A percentile compares a stretch with the other conserved stretches of the same genome.
These are phyloP conservation scores for Equus quagga DNA, from an alignment of 2,113 vertebrate species.

Conservation along the genomic window DNA sequence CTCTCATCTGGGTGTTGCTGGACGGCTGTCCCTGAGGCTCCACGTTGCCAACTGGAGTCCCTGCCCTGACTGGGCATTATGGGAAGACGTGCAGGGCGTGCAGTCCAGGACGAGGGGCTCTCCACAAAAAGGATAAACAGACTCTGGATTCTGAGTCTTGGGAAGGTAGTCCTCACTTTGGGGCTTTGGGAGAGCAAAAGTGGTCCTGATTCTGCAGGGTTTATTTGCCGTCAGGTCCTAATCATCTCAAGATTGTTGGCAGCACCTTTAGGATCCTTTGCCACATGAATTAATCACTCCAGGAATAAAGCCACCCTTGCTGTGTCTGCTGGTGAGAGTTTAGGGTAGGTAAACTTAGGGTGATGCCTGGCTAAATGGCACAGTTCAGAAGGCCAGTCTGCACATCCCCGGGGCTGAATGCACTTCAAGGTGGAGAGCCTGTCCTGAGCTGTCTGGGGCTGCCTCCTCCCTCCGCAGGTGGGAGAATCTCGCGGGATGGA, in stretches of 20 bases:
- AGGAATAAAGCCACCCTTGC: not conserved
- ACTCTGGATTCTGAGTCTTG: constrained; percentile 28
- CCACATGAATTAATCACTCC: not conserved
- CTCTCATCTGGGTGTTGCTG: constrained; percentile 62
- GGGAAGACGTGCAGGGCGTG: not conserved
- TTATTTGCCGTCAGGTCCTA: not conserved
- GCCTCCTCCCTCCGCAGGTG: not conserved
- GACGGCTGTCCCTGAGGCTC: not conserved
- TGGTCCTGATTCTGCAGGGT: not conserved
- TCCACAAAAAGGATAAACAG: not conserved
- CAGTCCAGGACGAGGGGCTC: not conserved
- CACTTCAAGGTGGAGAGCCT: constrained; percentile 18
- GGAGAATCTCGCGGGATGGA: not conserved
- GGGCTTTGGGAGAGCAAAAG: not conserved
- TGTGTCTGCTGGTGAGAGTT: not conserved
- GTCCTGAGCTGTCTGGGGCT: not conserved
- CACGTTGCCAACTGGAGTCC: constrained; percentile 59
- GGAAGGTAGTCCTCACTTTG: not conserved
- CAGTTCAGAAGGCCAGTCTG: not conserved
- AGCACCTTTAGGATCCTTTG: not conserved
- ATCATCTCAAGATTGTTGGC: not conserved
- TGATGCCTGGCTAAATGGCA: not conserved
- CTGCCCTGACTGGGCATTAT: not conserved
- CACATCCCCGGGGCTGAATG: not conserved
- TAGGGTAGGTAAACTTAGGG: not conserved